Evolutionary conservation across 2,888 invertebrate species (phyloP), one percentile per base, ranked within the genome.

Genomic region (Calameuta idolon): DNA sequence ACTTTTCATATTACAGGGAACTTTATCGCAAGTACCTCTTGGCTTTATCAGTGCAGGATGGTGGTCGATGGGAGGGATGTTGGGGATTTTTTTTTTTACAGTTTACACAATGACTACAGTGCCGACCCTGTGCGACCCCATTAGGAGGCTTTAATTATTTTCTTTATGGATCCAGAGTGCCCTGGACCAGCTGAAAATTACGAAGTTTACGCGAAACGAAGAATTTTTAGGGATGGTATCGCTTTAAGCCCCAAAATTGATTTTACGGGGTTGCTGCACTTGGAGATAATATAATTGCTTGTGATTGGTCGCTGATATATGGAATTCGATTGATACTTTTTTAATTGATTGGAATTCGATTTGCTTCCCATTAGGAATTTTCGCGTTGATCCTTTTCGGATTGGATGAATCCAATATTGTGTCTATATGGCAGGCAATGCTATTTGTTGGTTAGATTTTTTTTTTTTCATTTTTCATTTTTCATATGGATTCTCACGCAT

Each of bases 1-100:
- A 77, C 79, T 81, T 15, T 77, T 77, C 69, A 82, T 81, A 81
- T 80, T 82, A 79, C 80, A 4, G 71, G 33, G 11, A 15, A 34
- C 34, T 71, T 71, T 71, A 71, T 71, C 37, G 23, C 23, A 55
- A 55, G 55, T 55, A 55, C 23, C 55, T 55, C 55, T 23, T 55
- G 55, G 55, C 55, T 55, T 55, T 55, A 55, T 55, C 55, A 55
- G 55, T 5, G 2, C 9, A 40, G 55, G 23, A 23, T 23, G 55
- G 23, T 23, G 55, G 23, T 15, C 23, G 55, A 55, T 23, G 9
- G 9, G 23, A 23, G 55, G 15, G 23, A 55, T 23, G 23, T 23
- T 0, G 55, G 15, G 55, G 9, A 55, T 2, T 55, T 55, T 55
- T 15, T 55, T 40, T 15, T 55, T 55, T 55, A 23, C 55, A 9